Evolutionary conservation across 2,113 vertebrate species (phyloP).

Genomic region (Bufo gargarizans): DNA sequence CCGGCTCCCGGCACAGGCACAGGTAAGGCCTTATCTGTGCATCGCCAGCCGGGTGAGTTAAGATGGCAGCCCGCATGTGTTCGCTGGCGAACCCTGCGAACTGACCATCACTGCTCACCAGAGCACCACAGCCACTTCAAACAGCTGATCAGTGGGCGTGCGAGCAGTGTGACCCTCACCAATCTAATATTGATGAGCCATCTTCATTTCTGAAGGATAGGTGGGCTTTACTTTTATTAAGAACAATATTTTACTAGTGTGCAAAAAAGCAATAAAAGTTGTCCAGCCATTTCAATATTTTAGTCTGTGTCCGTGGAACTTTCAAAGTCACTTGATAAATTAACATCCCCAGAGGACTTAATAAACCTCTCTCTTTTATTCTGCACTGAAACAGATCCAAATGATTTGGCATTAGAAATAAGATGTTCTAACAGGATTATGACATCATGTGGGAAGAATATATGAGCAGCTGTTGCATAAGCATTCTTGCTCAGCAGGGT

Average conservation of each 20-base stretch:
- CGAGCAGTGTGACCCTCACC: no score
- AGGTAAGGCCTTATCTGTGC: no score
- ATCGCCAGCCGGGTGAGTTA: no score
- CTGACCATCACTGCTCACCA: no score
- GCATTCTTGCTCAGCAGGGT: slow-evolving; percentile 56
- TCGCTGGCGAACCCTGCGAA: no score
- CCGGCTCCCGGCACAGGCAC: no score
- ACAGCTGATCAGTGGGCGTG: no score
- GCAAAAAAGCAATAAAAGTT: not conserved
- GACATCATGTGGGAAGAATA: slow-evolving; percentile 58
- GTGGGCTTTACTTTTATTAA: not conserved
- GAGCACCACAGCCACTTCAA: no score
- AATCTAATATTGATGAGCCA: no score
- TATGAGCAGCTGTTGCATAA: slow-evolving; percentile 57
- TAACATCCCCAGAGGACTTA: slow-evolving; percentile 34
- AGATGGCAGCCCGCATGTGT: no score
- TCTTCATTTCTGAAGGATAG: not conserved
- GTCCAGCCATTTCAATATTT: not conserved
- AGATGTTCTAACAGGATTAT: slow-evolving; percentile 58
- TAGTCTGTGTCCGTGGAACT: slow-evolving; percentile 31
- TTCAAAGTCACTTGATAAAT: slow-evolving; percentile 36
- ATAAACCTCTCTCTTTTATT: slow-evolving; percentile 26
- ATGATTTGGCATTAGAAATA: slow-evolving; percentile 54
- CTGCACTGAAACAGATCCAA: slow-evolving; percentile 46
- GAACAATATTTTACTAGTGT: not conserved